These are phyloP conservation scores for Trachymyrmex septentrionalis DNA, from an alignment of 1,140 invertebrate species.

Conservation along the genomic window DNA sequence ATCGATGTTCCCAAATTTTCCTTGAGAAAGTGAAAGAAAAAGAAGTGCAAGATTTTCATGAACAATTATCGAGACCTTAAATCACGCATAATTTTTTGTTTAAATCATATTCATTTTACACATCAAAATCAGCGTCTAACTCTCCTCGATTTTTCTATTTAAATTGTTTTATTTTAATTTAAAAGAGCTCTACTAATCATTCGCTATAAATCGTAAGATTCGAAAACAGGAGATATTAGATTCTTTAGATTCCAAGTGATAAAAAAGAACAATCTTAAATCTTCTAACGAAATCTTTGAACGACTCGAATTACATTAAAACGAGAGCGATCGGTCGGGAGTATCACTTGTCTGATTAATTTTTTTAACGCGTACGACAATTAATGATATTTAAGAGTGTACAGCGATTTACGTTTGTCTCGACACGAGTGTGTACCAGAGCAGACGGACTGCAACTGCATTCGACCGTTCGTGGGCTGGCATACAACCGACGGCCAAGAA, in stretches of 20 bases:
- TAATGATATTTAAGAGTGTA: not conserved
- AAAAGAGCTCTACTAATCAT: too few relatives aligned
- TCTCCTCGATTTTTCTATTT: too few relatives aligned
- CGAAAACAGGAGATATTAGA: not conserved
- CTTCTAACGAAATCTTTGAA: not conserved
- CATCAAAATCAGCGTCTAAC: too few relatives aligned
- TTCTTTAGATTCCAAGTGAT: not conserved
- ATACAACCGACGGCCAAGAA: not conserved
- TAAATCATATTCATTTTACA: too few relatives aligned
- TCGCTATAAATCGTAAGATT: not conserved
- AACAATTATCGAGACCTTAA: not conserved
- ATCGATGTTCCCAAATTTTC: not conserved
- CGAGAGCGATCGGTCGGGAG: not conserved
- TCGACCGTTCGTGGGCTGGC: not conserved
- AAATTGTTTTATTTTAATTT: too few relatives aligned
- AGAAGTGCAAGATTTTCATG: not conserved
- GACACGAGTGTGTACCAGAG: slow-evolving; percentile 16
- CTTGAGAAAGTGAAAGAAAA: not conserved
- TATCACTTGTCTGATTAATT: not conserved
- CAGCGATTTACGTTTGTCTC: not conserved
- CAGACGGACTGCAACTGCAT: slow-evolving; percentile 36
- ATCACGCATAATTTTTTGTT: not conserved
- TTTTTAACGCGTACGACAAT: not conserved
- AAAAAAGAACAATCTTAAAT: not conserved
- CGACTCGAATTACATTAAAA: not conserved